Conservation (phyloP, 2,797 vertebrate genomes). For the Protonibea diacanthus region DNA sequence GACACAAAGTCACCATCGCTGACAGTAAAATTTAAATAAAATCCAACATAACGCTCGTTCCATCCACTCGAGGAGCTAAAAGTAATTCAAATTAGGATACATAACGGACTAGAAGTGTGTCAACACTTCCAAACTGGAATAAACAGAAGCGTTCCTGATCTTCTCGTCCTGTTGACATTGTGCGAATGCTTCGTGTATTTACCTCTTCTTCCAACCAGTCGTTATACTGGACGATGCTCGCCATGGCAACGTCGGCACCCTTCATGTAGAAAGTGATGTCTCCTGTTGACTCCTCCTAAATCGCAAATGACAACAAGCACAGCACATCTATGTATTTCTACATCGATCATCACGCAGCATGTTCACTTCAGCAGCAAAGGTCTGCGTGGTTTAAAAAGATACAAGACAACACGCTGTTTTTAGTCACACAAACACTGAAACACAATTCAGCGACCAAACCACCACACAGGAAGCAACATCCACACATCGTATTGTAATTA, state of each 20-base stretch:
- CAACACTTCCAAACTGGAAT: no score
- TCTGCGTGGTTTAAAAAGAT: background rate
- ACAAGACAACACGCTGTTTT: background rate
- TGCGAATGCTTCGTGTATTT: conserved; percentile 30
- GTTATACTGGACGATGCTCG: conserved; percentile 97
- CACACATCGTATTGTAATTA: background rate
- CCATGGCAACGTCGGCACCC: conserved; percentile 96
- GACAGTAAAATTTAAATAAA: background rate
- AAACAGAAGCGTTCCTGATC: no score
- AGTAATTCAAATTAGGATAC: no score
- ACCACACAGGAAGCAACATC: conserved; percentile 18
- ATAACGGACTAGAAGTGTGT: no score
- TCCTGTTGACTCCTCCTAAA: conserved; percentile 93
- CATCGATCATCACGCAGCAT: background rate
- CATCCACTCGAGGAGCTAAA: no score
- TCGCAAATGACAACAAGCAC: background rate
- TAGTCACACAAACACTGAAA: background rate
- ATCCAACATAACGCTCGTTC: background rate
- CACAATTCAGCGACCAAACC: background rate
- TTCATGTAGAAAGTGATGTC: conserved; percentile 99
- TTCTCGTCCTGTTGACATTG: no score
- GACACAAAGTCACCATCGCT: no score
- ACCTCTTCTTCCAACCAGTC: conserved; percentile 99
- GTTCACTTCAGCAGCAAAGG: background rate
- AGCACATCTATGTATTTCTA: background rate